phyloP scores from a whole-genome alignment of 2,797 vertebrate genomes.

The Nothura maculosa region DNA sequence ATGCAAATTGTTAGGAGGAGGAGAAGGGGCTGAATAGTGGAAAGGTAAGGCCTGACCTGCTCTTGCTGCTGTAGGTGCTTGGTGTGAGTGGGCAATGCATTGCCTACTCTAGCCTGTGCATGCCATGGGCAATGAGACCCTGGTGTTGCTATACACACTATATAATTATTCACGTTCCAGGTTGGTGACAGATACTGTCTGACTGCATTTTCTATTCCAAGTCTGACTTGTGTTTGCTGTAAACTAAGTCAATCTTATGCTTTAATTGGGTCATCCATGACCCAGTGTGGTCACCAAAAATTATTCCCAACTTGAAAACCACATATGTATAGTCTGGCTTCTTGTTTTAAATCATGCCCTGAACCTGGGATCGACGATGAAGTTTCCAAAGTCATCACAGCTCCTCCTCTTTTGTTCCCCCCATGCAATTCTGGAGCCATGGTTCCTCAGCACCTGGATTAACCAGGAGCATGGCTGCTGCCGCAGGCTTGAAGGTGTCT shows the following conservation, averaged over 20 bases:
- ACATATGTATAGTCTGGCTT: neutral
- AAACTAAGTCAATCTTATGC: neutral
- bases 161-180: accelerated
- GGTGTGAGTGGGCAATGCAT: accelerated
- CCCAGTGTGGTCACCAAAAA: neutral
- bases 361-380: neutral
- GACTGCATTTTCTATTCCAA: neutral
- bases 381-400: neutral
- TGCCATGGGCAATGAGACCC: neutral
- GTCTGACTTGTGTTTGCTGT: neutral
- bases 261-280: neutral
- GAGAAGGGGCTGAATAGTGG: neutral
- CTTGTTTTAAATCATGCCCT: neutral
- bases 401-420: neutral
- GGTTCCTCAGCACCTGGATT: neutral
- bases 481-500: neutral
- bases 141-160: accelerated
- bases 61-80: accelerated
- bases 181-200: neutral
- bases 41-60: neutral
- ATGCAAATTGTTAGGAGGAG: neutral
- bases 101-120: neutral
- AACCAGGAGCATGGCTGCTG: neutral
- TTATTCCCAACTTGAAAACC: neutral
- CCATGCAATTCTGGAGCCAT: neutral